Conservation (phyloP, 2,113 vertebrate genomes). For the Pseudopodoces humilis region DNA sequence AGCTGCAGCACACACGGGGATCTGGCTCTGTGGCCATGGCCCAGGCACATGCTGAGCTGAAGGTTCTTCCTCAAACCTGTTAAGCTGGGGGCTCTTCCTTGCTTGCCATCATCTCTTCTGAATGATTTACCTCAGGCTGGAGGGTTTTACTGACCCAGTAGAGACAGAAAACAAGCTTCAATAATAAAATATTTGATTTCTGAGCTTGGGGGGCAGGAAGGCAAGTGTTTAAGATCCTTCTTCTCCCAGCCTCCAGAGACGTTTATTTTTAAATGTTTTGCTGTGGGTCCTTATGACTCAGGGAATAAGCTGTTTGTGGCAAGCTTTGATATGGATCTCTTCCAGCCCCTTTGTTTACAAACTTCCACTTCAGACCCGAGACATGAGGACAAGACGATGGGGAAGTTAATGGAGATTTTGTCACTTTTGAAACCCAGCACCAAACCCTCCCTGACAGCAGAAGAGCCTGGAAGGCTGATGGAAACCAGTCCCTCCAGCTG, state of each 20-base stretch:
- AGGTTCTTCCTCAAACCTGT: not conserved
- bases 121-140: not conserved
- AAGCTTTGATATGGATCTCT: not conserved
- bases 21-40: not conserved
- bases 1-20: not conserved
- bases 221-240: conserved; percentile 3
- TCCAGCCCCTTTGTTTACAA: conserved; percentile 41
- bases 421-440: not conserved
- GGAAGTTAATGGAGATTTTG: conserved; percentile 17
- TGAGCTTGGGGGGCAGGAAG: not conserved
- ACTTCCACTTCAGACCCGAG: not conserved
- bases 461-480: not conserved
- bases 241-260: not conserved
- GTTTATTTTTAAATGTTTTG: conserved; percentile 15
- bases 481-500: not conserved
- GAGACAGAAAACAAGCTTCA: not conserved
- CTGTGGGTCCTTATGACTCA: conserved; percentile 14
- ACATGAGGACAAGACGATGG: not conserved
- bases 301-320: conserved; percentile 19
- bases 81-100: not conserved
- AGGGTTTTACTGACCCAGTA: not conserved
- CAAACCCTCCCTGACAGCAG: not conserved
- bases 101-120: not conserved
- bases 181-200: not conserved
- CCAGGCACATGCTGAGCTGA: not conserved